These are phyloP conservation scores for Glaucidium brasilianum DNA, from an alignment of 2,113 vertebrate species.

Conservation along the genomic window DNA sequence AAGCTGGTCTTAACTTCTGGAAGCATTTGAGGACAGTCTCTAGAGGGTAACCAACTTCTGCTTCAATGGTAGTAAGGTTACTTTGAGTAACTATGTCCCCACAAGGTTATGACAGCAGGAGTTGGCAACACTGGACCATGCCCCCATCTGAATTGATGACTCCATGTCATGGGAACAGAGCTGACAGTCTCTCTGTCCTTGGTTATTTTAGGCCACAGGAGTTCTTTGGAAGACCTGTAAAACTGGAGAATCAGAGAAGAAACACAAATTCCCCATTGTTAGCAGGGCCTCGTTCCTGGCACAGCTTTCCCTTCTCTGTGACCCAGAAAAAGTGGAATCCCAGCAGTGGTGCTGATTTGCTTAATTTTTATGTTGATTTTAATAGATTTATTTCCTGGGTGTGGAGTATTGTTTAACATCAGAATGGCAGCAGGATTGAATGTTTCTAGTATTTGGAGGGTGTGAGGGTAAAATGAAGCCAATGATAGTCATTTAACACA, in stretches of 20 bases:
- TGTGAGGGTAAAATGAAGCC: not conserved
- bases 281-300: not conserved
- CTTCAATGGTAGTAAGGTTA: not conserved
- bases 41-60: not conserved
- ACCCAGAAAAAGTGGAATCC: not conserved
- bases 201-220: not conserved
- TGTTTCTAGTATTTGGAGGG: not conserved
- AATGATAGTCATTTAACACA: not conserved
- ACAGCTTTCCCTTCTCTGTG: not conserved
- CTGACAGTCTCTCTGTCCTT: not conserved
- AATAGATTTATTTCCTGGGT: not conserved
- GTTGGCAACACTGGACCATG: not conserved
- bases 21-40: not conserved
- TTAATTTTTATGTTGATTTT: not conserved
- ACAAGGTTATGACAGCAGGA: accelerated
- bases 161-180: not conserved
- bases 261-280: not conserved
- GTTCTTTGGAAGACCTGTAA: not conserved
- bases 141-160: not conserved
- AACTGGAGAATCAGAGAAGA: not conserved
- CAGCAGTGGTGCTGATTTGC: not conserved
- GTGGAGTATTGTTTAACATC: not conserved
- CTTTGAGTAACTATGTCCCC: not conserved
- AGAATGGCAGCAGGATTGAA: not conserved
- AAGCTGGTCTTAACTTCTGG: not conserved